Evolutionary conservation across 1,140 invertebrate species (phyloP).

Genomic region (Drosophila equinoxialis): DNA sequence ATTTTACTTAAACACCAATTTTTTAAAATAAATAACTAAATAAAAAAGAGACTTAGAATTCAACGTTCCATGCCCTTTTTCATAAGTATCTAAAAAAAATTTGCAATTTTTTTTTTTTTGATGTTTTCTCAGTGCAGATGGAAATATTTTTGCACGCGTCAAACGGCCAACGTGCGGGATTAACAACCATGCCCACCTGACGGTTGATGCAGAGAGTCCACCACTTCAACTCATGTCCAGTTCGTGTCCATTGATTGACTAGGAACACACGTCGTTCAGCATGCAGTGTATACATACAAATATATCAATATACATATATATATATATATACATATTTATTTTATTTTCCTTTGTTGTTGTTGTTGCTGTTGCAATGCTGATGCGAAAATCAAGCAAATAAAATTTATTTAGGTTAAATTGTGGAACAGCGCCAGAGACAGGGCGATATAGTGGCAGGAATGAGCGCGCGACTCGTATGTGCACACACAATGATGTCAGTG

Average conservation of each 20-base stretch:
- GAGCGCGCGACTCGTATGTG: not conserved
- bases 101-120: no score
- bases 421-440: not conserved
- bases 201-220: conserved; percentile 14
- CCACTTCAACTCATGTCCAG: conserved; percentile 38
- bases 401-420: conserved; percentile 60
- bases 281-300: conserved; percentile 22
- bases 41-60: no score
- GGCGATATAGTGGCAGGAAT: not conserved
- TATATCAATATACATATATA: not conserved
- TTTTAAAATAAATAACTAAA: no score
- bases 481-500: conserved; percentile 47
- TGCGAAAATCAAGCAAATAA: conserved; percentile 68
- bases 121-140: conserved; percentile 22
- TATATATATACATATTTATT: not conserved
- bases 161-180: conserved; percentile 67
- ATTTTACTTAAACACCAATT: no score
- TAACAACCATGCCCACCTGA: conserved; percentile 58
- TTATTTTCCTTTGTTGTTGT: conserved; percentile 36
- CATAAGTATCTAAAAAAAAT: no score
- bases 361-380: conserved; percentile 22
- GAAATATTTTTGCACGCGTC: conserved; percentile 72
- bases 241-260: conserved; percentile 66
- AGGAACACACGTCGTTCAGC: conserved; percentile 51
- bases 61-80: no score